Conservation (phyloP, 2,888 invertebrate genomes). For the Liodrosophila aerea region DNA sequence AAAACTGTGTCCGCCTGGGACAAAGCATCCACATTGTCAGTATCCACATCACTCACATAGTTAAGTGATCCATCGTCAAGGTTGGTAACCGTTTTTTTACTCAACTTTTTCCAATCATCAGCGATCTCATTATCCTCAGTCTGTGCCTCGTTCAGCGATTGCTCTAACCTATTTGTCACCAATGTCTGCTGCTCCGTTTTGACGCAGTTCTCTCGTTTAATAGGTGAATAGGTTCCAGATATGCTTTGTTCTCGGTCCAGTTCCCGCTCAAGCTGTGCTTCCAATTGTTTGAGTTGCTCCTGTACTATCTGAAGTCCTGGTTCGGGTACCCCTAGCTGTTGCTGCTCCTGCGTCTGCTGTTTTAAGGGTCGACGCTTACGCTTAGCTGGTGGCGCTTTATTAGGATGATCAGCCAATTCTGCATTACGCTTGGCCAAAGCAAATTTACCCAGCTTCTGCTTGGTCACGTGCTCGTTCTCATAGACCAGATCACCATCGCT, state of each 20-base stretch:
- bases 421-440: constrained; percentile 41
- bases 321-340: neutral
- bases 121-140: constrained; percentile 8
- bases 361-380: constrained; percentile 23
- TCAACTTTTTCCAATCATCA: constrained; percentile 4
- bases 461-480: constrained; percentile 75
- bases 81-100: constrained; percentile 39
- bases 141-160: constrained; percentile 34
- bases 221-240: constrained; percentile 10
- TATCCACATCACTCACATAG: constrained; percentile 40
- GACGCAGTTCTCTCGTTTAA: constrained; percentile 48
- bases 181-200: constrained; percentile 47
- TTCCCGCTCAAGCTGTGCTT: constrained; percentile 5
- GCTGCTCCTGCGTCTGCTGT: constrained; percentile 16
- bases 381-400: constrained; percentile 11
- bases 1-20: constrained; percentile 17
- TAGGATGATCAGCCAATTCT: constrained; percentile 17
- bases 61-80: constrained; percentile 51
- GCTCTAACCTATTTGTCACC: too few relatives aligned
- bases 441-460: constrained; percentile 60
- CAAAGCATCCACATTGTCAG: constrained; percentile 8
- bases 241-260: neutral
- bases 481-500: constrained; percentile 71
- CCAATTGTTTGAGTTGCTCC: constrained; percentile 12
- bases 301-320: constrained; percentile 6